Conservation (phyloP, 2,797 vertebrate genomes). For the Sylvia borin region DNA sequence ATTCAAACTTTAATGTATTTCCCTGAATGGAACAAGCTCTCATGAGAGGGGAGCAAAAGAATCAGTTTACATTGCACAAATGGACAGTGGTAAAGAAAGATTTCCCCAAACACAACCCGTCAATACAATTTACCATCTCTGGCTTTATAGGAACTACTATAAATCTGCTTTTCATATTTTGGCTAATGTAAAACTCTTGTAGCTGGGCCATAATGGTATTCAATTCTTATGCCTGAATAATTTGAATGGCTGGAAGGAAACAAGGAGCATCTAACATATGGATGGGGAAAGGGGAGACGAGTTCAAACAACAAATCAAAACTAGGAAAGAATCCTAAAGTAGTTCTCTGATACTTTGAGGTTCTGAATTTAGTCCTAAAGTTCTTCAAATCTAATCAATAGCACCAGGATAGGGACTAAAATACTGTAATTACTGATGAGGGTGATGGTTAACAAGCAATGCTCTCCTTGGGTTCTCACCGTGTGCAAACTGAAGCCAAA, state of each 20-base stretch:
- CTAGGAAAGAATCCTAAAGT: not conserved
- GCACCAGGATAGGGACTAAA: not conserved
- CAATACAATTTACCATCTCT: conserved; percentile 12
- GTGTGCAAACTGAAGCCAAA: not conserved
- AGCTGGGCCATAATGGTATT: not conserved
- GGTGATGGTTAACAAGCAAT: not conserved
- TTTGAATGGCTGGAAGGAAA: not conserved
- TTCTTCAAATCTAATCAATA: not conserved
- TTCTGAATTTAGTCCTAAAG: not conserved
- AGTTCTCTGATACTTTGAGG: not conserved
- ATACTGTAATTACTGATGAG: not conserved
- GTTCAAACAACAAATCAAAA: not conserved
- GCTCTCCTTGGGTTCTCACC: not conserved
- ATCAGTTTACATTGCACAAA: conserved; percentile 39
- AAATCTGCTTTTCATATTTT: conserved; percentile 13
- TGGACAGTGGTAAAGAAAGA: conserved; percentile 23
- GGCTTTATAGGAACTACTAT: not conserved
- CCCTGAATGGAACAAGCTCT: conserved; percentile 25
- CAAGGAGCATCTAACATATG: not conserved
- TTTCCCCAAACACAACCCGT: not conserved
- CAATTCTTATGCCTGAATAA: not conserved
- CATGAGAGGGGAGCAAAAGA: not conserved
- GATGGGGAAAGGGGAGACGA: not conserved
- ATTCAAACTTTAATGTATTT: conserved; percentile 53
- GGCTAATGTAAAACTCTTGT: conserved; percentile 52